These are phyloP conservation scores for Drosophila neotestacea DNA, from an alignment of 2,888 invertebrate species.

Conservation along the genomic window DNA sequence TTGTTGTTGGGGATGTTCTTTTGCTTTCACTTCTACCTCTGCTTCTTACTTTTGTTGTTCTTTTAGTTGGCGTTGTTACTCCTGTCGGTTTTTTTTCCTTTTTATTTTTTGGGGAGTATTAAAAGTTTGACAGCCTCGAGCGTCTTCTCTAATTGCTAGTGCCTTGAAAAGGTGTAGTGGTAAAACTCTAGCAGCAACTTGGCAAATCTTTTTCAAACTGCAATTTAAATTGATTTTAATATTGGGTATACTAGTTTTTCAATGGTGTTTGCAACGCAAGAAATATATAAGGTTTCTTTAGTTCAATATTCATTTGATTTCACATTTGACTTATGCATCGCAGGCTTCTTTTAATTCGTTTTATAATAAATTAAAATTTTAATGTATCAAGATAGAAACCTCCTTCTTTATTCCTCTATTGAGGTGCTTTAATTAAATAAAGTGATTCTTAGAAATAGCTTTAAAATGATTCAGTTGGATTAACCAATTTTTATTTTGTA, in stretches of 20 bases:
- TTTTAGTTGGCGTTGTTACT: constrained; percentile 19
- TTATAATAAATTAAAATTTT: no score
- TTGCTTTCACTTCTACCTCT: no score
- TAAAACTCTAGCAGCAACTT: constrained; percentile 24
- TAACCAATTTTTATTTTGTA: no score
- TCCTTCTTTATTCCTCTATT: no score
- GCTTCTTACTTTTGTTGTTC: constrained; percentile 11
- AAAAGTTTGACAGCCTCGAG: constrained; percentile 64
- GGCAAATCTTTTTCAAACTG: constrained; percentile 22
- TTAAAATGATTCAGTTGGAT: no score
- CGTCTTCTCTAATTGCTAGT: constrained; percentile 63
- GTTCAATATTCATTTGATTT: not conserved
- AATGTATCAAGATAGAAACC: no score
- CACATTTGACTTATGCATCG: not conserved
- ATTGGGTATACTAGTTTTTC: not conserved
- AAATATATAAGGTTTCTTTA: no score
- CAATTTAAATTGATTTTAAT: not conserved
- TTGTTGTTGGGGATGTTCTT: not conserved
- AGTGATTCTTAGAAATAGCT: no score
- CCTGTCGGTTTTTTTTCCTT: constrained; percentile 4
- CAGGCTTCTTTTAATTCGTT: no score
- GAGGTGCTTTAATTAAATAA: no score
- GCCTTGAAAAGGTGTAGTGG: constrained; percentile 39
- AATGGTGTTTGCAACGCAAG: not conserved
- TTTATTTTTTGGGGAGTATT: constrained; percentile 40